These are phyloP conservation scores for Tetrax tetrax DNA, from an alignment of 2,113 vertebrate genomes.

Conservation along the genomic window DNA sequence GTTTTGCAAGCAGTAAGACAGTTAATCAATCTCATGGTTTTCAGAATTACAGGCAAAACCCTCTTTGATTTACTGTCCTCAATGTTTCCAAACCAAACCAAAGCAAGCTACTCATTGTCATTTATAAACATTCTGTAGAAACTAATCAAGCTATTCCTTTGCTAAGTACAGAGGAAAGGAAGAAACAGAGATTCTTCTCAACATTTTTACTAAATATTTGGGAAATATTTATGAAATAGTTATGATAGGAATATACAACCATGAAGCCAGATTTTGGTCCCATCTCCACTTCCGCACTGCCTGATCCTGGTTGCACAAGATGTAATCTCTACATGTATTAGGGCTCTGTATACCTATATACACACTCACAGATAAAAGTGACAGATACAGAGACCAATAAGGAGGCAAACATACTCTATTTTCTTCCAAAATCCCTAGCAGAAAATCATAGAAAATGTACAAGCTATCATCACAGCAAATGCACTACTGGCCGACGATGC, in stretches of 20 bases:
- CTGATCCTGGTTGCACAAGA: background rate
- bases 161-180: background rate
- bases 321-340: background rate
- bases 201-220: background rate
- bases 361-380: background rate
- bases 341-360: background rate
- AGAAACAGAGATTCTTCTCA: background rate
- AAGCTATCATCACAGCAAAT: background rate
- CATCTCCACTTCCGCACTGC: background rate
- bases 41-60: background rate
- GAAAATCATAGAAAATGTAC: background rate
- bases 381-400: background rate
- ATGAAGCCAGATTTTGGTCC: background rate
- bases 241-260: background rate
- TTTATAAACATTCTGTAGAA: background rate
- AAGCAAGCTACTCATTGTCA: background rate
- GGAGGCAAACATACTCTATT: background rate
- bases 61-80: background rate
- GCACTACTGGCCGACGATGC: background rate
- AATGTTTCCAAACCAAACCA: background rate
- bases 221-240: background rate
- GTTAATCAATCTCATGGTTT: background rate
- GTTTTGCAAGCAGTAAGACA: background rate
- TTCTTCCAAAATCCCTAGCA: constrained; percentile 8
- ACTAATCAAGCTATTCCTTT: background rate